Evolutionary conservation across 2,888 invertebrate species (phyloP).

Genomic region (Zaprionus lineosus): DNA sequence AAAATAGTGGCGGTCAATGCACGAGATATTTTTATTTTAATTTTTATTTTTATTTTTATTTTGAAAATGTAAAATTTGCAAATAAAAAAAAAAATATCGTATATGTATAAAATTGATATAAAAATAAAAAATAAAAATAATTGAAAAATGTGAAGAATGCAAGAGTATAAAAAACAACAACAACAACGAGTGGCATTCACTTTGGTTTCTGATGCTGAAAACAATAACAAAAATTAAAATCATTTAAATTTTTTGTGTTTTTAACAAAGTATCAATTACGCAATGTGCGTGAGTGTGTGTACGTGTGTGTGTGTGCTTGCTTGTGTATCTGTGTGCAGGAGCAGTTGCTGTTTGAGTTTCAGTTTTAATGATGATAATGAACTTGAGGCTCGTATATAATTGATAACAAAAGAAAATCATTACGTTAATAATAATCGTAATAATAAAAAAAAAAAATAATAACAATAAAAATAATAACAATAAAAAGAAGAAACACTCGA

Average conservation of each 20-base stretch:
- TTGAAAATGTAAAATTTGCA: background rate
- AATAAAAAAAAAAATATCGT: slow-evolving; percentile 14
- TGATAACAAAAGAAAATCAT: slow-evolving; percentile 67
- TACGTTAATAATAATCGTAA: slow-evolving; percentile 10
- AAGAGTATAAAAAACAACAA: background rate
- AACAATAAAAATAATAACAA: slow-evolving; percentile 7
- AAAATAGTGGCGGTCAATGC: slow-evolving; percentile 58
- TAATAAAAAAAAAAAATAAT: slow-evolving; percentile 6
- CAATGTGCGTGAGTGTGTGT: slow-evolving; percentile 32
- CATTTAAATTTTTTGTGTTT: slow-evolving; percentile 25
- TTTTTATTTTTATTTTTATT: slow-evolving; percentile 1
- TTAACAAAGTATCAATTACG: slow-evolving; percentile 48
- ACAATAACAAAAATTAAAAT: slow-evolving; percentile 25
- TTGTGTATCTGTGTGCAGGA: slow-evolving; percentile 3
- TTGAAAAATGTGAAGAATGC: slow-evolving; percentile 4
- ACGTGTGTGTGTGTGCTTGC: slow-evolving; percentile 7
- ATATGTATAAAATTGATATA: no score
- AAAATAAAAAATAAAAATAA: slow-evolving; percentile 14
- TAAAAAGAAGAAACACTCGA: slow-evolving; percentile 25
- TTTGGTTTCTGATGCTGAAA: slow-evolving; percentile 45
- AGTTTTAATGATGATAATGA: slow-evolving; percentile 72
- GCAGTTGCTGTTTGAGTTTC: slow-evolving; percentile 3
- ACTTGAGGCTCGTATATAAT: slow-evolving; percentile 62
- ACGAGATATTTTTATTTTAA: slow-evolving; percentile 41
- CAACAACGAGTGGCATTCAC: slow-evolving; percentile 54